Percentiles rank a stretch among this genome's conserved stretches.
These are phyloP conservation scores for Lamprotornis superbus DNA, from an alignment of 2,113 vertebrate genomes.

Conservation along the genomic window DNA sequence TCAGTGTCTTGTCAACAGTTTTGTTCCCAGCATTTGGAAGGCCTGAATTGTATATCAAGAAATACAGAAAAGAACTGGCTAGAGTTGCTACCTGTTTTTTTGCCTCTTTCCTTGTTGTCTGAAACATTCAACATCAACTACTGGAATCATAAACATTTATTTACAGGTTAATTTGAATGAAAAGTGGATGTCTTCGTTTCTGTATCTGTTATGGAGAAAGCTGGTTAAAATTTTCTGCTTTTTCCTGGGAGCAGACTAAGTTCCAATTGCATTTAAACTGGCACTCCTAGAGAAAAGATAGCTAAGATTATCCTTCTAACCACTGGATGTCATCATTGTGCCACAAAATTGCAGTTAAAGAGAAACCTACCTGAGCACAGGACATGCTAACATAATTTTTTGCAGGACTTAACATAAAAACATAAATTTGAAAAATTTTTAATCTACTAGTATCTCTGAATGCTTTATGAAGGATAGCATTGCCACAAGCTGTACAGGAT, in stretches of 20 bases:
- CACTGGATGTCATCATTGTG: constrained; percentile 65
- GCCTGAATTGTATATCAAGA: not conserved
- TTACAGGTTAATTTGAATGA: not conserved
- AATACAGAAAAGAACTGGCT: not conserved
- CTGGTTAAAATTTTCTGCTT: not conserved
- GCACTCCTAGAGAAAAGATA: not conserved
- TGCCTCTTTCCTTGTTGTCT: not conserved
- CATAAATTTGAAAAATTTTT: not conserved
- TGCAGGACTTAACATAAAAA: not conserved
- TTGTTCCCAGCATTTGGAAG: not conserved
- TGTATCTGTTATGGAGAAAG: not conserved
- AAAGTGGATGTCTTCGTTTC: not conserved
- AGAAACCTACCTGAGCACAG: not conserved
- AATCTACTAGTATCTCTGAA: not conserved
- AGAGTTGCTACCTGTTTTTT: not conserved
- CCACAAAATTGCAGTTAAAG: not conserved
- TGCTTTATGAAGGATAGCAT: not conserved
- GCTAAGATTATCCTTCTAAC: constrained; percentile 19
- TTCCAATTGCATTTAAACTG: not conserved
- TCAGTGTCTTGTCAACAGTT: not conserved
- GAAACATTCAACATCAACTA: not conserved
- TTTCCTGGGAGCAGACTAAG: not conserved
- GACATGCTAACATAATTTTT: not conserved
- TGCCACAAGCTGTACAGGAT: not conserved
- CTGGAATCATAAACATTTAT: not conserved